Conservation (phyloP, 2,797 vertebrate species). For the Hemitrygon akajei region DNA sequence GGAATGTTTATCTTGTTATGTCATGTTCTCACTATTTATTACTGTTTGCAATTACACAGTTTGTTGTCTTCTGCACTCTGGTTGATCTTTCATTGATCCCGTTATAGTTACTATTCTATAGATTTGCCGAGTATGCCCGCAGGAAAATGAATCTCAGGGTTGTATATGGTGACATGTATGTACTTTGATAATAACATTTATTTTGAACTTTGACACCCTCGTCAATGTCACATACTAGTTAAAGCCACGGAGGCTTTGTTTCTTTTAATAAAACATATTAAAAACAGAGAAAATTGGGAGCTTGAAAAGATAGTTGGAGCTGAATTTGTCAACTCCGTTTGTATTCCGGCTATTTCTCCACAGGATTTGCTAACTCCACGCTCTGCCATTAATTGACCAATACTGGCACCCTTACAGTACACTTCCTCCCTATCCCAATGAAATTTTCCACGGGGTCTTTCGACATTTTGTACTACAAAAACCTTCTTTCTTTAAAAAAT, state of each 20-base stretch:
- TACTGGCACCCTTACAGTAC: background rate
- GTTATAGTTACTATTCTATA: too few species aligned
- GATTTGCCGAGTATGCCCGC: too few species aligned
- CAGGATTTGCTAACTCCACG: background rate
- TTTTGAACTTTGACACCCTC: too few species aligned
- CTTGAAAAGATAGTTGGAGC: background rate
- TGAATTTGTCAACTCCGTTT: background rate
- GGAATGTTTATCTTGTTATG: too few species aligned
- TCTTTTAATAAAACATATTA: background rate
- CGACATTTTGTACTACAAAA: background rate
- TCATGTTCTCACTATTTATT: too few species aligned
- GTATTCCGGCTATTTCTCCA: background rate
- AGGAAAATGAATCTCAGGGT: too few species aligned
- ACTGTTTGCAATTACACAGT: too few species aligned
- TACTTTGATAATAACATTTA: too few species aligned
- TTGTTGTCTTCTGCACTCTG: too few species aligned
- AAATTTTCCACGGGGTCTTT: background rate
- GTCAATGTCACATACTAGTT: background rate
- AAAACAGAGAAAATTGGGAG: background rate
- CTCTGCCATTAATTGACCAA: background rate
- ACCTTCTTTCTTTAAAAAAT: background rate
- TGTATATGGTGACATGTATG: too few species aligned
- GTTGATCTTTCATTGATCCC: too few species aligned
- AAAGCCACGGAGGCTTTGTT: background rate
- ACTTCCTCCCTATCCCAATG: background rate